A percentile compares a stretch with the other conserved stretches of the same genome.
phyloP scores from a whole-genome alignment of 2,888 invertebrate genomes.

The Eubasilissa splendida region DNA sequence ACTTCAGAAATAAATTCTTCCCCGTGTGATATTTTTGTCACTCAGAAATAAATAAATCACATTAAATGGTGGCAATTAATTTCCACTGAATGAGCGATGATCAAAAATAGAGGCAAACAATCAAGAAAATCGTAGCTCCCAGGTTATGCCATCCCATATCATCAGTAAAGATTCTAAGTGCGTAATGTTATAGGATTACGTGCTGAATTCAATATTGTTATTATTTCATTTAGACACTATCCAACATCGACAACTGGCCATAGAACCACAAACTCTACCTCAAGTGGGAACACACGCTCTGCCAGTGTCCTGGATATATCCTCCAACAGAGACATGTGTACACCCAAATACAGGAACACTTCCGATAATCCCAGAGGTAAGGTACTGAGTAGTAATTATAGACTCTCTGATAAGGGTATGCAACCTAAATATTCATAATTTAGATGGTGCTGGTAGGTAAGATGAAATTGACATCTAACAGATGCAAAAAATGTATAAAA shows the following conservation, averaged over 20 bases:
- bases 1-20: too few species aligned
- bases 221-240: neutral
- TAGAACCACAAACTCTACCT: slow-evolving; percentile 10
- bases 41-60: too few species aligned
- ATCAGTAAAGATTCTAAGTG: neutral
- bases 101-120: neutral
- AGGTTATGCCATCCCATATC: too few species aligned
- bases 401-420: neutral
- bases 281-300: neutral
- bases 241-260: neutral
- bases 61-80: too few species aligned
- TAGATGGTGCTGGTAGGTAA: neutral
- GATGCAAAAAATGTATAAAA: neutral
- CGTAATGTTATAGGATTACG: neutral
- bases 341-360: slow-evolving; percentile 44
- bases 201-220: neutral
- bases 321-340: slow-evolving; percentile 34
- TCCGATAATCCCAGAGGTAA: slow-evolving; percentile 30
- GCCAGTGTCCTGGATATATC: slow-evolving; percentile 32
- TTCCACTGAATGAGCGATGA: too few species aligned
- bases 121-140: neutral
- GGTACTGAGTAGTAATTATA: neutral
- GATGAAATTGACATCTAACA: neutral
- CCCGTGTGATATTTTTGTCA: too few species aligned
- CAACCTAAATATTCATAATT: neutral